Percentiles rank a stretch among this genome's conserved stretches.
These are phyloP conservation scores for Allophyes oxyacanthae DNA, from an alignment of 2,888 invertebrate genomes.

Conservation along the genomic window DNA sequence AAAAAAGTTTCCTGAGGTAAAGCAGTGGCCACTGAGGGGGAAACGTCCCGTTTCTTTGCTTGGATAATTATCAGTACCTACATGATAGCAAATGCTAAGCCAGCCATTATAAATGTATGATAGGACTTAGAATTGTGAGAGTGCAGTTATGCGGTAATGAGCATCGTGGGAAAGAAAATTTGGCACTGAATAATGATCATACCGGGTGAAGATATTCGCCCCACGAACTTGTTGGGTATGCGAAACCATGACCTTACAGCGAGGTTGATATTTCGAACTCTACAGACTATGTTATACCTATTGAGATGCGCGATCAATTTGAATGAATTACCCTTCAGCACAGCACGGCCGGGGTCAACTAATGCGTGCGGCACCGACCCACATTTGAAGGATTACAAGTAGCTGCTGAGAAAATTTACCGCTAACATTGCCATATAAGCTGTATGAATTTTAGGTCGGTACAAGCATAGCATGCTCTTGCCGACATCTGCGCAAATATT, in stretches of 20 bases:
- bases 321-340: conserved; percentile 82
- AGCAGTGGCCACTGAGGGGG: conserved; percentile 48
- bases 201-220: conserved; percentile 38
- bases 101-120: conserved; percentile 39
- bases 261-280: conserved; percentile 47
- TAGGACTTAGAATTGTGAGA: conserved; percentile 29
- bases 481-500: conserved; percentile 89
- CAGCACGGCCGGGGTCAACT: conserved; percentile 80
- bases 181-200: conserved; percentile 21
- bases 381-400: conserved; percentile 89
- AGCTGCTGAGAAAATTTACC: conserved; percentile 89
- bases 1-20: conserved; percentile 52
- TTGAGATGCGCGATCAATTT: conserved; percentile 72
- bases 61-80: conserved; percentile 58
- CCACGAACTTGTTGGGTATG: conserved; percentile 29
- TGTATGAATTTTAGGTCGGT: conserved; percentile 89
- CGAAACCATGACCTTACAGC: conserved; percentile 40
- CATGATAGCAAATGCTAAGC: conserved; percentile 39
- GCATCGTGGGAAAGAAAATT: conserved; percentile 31
- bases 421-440: conserved; percentile 89
- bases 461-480: conserved; percentile 87
- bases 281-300: conserved; percentile 49
- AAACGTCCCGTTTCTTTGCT: conserved; percentile 61
- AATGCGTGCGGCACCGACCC: conserved; percentile 86
- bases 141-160: conserved; percentile 26